Base-by-base conservation (phyloP, 1,140 invertebrate species). In the Drosophila sucinea region DNA sequence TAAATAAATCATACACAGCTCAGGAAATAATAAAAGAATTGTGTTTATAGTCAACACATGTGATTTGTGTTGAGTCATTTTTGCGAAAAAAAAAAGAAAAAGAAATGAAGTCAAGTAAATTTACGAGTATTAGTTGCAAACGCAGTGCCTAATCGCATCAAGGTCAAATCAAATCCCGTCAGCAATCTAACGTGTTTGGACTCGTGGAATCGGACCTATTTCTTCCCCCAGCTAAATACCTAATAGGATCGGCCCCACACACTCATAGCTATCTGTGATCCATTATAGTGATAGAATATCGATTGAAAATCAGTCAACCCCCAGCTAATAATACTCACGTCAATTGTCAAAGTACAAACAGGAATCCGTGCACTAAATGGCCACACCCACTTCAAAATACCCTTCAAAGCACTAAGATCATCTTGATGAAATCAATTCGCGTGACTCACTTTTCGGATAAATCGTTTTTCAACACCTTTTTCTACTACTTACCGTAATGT, bases 341-440 rank as follows among this genome's bases (percentile, higher is more conserved):
- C 56, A 58, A 58, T 38, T 38, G 56, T 35, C 56, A 58, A 58
- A 58, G 56, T 58, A 35, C 56, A 23, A 8, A 33, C 35, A 35
- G 32, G 38, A 38, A 25, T 32, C 27, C 6, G 8, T 51, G 8
- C 1, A 51, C 6, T 51, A 10, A 25, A 27, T 11, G 11, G 8
- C 2, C 35, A 27, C 23, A 8, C 6, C 44, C 11, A 51, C 6
- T 25, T 51, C 0, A 10, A 51, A 27, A 27, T 51, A 27, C 23
- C 44, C 44, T 30, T 3, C 2, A 30, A 4, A 30, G 30, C 30
- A 30, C 30, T 30, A 30, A 30, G 17, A 17, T 17, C 17, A 30
- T 30, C 30, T 30, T 30, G 30, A 30, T 4, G 2, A 30, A 30
- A 30, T 30, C 30, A 35, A 35, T 8, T 35, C 33, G 10, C 7